Evolutionary conservation across 2,888 invertebrate genomes (phyloP), one percentile per base, ranked within the genome.

Genomic region (Xylota segnis): DNA sequence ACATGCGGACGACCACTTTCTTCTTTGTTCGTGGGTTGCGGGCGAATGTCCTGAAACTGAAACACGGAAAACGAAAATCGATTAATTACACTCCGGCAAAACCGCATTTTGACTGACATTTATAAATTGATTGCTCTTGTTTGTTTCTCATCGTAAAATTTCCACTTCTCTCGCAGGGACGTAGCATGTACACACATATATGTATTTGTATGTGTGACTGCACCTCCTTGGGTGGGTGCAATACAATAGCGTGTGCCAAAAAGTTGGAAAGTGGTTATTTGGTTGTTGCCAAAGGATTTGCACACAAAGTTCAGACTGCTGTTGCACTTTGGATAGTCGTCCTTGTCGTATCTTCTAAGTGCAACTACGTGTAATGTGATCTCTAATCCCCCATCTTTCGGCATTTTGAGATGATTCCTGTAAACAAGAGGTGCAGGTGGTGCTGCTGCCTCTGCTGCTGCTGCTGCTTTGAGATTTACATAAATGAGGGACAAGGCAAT

Each of bases 41-140:
- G 40, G n/a, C 40, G 40, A 40, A 40, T 43, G 43, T 34, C 18
- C 58, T 66, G 4, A 59, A 75, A 71, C 58, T 66, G 4, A 59
- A 75, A 71, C 52, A 34, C 76, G 83, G 77, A 87, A 87, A 88
- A 70, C 45, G 81, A 87, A 88, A 89, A 89, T 89, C 89, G 89
- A 89, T 89, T 89, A 90, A 89, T 90, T 89, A 89, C 88, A 88
- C 88, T 88, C 86, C 87, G 76, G 88, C 74, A 88, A 87, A 88
- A 88, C 89, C 89, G 83, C 89, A 89, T 88, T 89, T 89, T 89
- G 89, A 90, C 88, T 89, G 90, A 89, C 89, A 88, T 89, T 89
- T 89, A 89, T 89, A 89, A 89, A 89, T 89, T 89, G 89, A 89
- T 88, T 89, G 81, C 74, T 86, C 58, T 63, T 79, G 68, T 88